Percentiles rank a stretch among this genome's conserved stretches.
phyloP scores from a whole-genome alignment of 2,113 vertebrate genomes.

The Larimichthys crocea region DNA sequence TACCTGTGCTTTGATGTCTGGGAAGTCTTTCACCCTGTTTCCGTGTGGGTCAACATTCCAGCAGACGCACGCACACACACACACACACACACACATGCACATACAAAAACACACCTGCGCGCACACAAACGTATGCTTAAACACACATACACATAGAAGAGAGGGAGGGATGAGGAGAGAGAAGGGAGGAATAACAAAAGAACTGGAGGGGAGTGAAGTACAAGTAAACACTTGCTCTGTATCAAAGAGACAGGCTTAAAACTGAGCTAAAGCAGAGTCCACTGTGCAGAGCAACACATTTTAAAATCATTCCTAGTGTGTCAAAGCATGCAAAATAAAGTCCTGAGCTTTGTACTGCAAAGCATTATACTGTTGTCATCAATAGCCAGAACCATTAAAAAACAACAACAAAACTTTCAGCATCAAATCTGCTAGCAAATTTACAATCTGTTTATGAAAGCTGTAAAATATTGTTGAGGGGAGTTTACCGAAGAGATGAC shows the following conservation, averaged over 20 bases:
- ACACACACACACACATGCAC: constrained; percentile 17
- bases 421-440: too few species aligned
- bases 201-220: constrained; percentile 70
- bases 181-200: constrained; percentile 76
- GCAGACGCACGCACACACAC: constrained; percentile 45
- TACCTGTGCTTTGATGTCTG: constrained; percentile 84
- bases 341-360: too few species aligned
- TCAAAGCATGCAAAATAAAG: too few species aligned
- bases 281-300: background rate
- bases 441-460: too few species aligned
- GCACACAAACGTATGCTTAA: constrained; percentile 40
- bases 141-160: constrained; percentile 48
- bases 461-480: too few species aligned
- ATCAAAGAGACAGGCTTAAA: constrained; percentile 61
- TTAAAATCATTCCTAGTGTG: too few species aligned
- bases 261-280: constrained; percentile 24
- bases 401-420: too few species aligned
- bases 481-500: too few species aligned
- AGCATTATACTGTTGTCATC: too few species aligned
- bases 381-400: too few species aligned
- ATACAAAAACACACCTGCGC: constrained; percentile 64
- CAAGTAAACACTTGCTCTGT: constrained; percentile 77
- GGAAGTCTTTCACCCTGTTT: constrained; percentile 79
- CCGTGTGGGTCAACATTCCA: constrained; percentile 80
- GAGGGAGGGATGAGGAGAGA: constrained; percentile 56